These are phyloP conservation scores for Cettia cetti DNA, from an alignment of 2,113 vertebrate species.

Conservation along the genomic window DNA sequence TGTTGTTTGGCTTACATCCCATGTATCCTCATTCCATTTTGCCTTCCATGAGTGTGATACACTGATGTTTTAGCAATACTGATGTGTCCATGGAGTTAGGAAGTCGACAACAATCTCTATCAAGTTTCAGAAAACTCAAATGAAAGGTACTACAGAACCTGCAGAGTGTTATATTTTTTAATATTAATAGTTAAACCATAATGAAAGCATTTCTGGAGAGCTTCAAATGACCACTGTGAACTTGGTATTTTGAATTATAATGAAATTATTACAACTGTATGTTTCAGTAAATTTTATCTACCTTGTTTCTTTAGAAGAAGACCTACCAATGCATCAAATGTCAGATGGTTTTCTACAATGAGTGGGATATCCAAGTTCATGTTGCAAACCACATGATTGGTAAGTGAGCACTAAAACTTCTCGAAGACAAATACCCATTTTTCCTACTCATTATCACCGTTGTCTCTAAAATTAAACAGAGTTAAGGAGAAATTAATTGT, in stretches of 20 bases:
- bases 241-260: background rate
- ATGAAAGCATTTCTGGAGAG: slow-evolving; percentile 4
- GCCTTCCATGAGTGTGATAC: background rate
- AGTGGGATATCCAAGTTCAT: slow-evolving; percentile 99
- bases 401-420: slow-evolving; percentile 79
- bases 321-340: slow-evolving; percentile 99
- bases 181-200: background rate
- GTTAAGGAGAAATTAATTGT: slow-evolving; percentile 79
- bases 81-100: background rate
- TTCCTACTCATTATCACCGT: slow-evolving; percentile 61
- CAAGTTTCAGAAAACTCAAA: background rate
- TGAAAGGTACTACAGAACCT: background rate
- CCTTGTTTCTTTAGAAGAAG: slow-evolving; percentile 90
- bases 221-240: slow-evolving; percentile 4
- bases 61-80: background rate
- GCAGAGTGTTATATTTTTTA: background rate
- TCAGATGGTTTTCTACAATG: slow-evolving; percentile 99
- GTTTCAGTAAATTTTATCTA: slow-evolving; percentile 68
- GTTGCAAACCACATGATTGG: slow-evolving; percentile 99
- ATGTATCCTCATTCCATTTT: background rate
- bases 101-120: background rate
- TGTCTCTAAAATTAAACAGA: slow-evolving; percentile 74
- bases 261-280: background rate
- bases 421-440: slow-evolving; percentile 50
- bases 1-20: background rate